Evolutionary conservation across 1,140 invertebrate genomes (phyloP), one percentile per base, ranked within the genome.

Genomic region (Heliconius himera): DNA sequence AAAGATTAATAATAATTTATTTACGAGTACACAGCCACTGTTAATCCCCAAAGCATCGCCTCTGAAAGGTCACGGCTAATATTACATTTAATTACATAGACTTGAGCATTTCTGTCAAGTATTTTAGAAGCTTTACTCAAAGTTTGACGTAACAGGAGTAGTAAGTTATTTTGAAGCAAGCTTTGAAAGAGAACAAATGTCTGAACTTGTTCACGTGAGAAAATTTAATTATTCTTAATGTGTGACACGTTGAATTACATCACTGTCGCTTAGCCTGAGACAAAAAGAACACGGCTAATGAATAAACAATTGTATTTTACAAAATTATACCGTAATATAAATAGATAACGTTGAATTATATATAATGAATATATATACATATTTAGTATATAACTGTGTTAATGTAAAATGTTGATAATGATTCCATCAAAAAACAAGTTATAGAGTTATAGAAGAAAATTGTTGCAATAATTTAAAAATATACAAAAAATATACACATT

Each of bases 31-130:
- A 9, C 54, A 56, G 8, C 9, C 13, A 66, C 60, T 13, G 29
- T 56, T 66, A 29, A 13, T 29, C 11, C 60, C 60, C 11, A 22
- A 26, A 66, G 60, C 60, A 56, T 56, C 54, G 20, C n/a, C 54
- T 29, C 9, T 22, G 60, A 16, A 60, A 60, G 18, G 38, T 29
- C 29, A 36, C 20, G 36, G 29, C 33, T 66, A 41, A 20, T 26
- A 33, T 76, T 76, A 54, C 46, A 13, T 54, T 66, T 76, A 66
- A 54, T 76, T 70, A 76, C 36, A 22, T 18, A 33, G 36, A 76
- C 18, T 22, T n/a, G 6, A 54, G 49, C 33, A 56, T 29, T 66
- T 29, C 22, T 13, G 26, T 29, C 26, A 26, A 26, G n/a, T 5
- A 66, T 66, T 66, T 66, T 9, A 66, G n/a, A 66, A 66, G 60